Evolutionary conservation across 2,113 vertebrate species (phyloP).

Genomic region (Periophthalmodon schlosseri): DNA sequence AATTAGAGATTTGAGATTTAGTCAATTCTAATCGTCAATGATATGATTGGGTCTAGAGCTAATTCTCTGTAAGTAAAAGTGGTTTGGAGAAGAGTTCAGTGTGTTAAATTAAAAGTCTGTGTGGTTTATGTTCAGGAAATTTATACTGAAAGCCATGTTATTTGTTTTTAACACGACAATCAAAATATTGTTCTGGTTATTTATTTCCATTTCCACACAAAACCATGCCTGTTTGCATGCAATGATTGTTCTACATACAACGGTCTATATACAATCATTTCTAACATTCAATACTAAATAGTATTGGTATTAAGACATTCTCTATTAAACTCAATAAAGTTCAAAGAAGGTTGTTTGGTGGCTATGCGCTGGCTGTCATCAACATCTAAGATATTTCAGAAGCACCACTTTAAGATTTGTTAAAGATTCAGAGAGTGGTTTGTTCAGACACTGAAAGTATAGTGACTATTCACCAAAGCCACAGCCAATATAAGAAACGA

Average conservation of each 20-base stretch:
- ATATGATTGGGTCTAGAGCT: too few species aligned
- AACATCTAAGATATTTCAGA: background rate
- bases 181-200: background rate
- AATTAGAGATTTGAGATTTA: background rate
- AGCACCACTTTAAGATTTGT: slow-evolving; percentile 17
- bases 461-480: background rate
- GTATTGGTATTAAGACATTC: background rate
- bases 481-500: slow-evolving; percentile 19
- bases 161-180: too few species aligned
- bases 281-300: background rate
- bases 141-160: too few species aligned
- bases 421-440: background rate
- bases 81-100: too few species aligned
- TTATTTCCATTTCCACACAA: background rate
- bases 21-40: too few species aligned
- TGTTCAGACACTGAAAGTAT: background rate
- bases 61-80: too few species aligned
- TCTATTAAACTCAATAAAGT: background rate
- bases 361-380: too few species aligned
- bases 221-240: background rate
- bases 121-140: too few species aligned
- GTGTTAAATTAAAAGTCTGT: too few species aligned
- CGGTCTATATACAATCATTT: background rate
- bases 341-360: too few species aligned
- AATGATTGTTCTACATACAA: background rate